Percentiles rank a stretch among this genome's conserved stretches.
Evolutionary conservation across 2,888 invertebrate species (phyloP).

Genomic region (Panorpa germanica): DNA sequence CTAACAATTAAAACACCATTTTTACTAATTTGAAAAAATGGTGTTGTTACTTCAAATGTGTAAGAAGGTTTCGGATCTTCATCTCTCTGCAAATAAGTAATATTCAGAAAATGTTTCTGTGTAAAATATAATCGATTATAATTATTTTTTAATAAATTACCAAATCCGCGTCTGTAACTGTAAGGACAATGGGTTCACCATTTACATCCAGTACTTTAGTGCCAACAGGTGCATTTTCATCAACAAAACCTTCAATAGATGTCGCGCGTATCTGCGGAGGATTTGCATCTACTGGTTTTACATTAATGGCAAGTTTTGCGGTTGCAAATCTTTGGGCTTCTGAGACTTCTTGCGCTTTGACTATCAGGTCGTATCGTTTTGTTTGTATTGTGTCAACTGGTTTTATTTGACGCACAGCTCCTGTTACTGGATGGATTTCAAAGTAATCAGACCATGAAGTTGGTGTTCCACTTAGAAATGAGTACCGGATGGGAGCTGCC

Average conservation of each 20-base stretch:
- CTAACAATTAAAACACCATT: conserved; percentile 58
- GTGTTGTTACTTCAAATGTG: conserved; percentile 68
- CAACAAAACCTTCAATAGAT: conserved; percentile 55
- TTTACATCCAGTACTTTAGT: conserved; percentile 51
- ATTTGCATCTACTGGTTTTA: conserved; percentile 72
- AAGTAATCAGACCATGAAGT: conserved; percentile 62
- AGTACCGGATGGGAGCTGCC: conserved; percentile 64
- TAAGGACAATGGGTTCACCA: conserved; percentile 47
- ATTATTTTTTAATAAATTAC: too few relatives aligned
- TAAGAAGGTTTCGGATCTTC: conserved; percentile 65
- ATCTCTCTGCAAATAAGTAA: conserved; percentile 38
- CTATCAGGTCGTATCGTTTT: conserved; percentile 61
- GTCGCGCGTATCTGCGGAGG: conserved; percentile 61
- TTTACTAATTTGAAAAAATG: conserved; percentile 58
- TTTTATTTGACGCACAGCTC: conserved; percentile 61
- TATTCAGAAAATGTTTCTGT: too few relatives aligned
- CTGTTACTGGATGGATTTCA: conserved; percentile 61
- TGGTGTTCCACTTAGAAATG: conserved; percentile 64
- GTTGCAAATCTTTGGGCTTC: conserved; percentile 63
- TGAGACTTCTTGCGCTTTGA: conserved; percentile 73
- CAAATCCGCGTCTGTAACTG: conserved; percentile 70
- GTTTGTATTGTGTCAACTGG: conserved; percentile 62
- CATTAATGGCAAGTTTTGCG: conserved; percentile 62
- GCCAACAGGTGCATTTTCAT: conserved; percentile 74
- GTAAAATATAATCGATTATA: too few relatives aligned